Evolutionary conservation across 2,797 vertebrate species (phyloP), one percentile per base, ranked within the genome.

Genomic region (Hoplostethus atlanticus): DNA sequence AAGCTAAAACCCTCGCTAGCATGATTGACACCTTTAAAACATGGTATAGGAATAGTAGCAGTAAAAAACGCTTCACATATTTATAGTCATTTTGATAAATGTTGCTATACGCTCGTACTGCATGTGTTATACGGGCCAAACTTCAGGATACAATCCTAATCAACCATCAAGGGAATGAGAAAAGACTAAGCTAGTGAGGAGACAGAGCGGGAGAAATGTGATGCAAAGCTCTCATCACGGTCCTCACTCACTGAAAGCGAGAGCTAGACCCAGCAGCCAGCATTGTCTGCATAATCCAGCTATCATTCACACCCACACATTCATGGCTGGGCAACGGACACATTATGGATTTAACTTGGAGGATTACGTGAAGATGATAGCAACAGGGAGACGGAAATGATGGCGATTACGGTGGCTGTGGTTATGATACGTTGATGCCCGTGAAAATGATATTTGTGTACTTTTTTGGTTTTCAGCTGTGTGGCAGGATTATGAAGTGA

Each of bases 261-360:
- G 46, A 76, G 30, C 38, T 17, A 70, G 66, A 70, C 77, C 71
- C 82, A 68, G 73, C 76, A 87, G 73, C 68, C 59, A 10, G 63
- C n/a, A 68, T 87, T 85, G 87, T 90, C 78, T 74, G 74, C 42
- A 78, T 90, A 87, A 89, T 90, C 87, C 89, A 84, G 84, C 82
- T 86, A 84, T 87, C 81, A 21, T 80, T 85, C 73, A 77, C 83
- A 83, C 81, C 73, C 87, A 90, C 87, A 87, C 79, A 81, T 21
- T 73, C 68, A 74, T 15, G 15, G 68, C 81, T 80, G 80, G 80
- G 79, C 47, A 8, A 46, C 25, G 55, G 64, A 87, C 80, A 82
- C 83, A 72, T 71, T 64, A 60, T 47, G 71, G 80, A 83, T 81
- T 88, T 84, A 21, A 85, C 82, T 79, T 36, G 70, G 64, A 68